Evolutionary conservation across 2,797 vertebrate species (phyloP), one percentile per base, ranked within the genome.

Genomic region (Neomorphus geoffroyi): DNA sequence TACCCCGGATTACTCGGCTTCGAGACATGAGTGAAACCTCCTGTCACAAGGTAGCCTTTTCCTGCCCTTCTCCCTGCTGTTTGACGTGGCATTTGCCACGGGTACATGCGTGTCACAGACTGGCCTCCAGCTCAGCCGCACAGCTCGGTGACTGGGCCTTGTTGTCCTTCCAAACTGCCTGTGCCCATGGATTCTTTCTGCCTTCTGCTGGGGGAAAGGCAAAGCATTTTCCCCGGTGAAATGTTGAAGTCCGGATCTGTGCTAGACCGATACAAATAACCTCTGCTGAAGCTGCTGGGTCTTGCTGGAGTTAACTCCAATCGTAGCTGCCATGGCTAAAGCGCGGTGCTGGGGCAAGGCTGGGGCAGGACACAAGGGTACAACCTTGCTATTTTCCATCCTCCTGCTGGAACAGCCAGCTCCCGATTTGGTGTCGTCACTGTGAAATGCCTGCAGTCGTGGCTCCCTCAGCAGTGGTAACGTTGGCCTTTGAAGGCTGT

Each of bases 31-130:
- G 96, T n/a, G 96, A 98, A 77, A 98, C 97, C 18, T 97, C 98
- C 11, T 95, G 98, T 91, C 98, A 98, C 80, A 99, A 98, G 98
- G 99, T 99, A 98, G n/a, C 13, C 24, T 28, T 80, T 65, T 77
- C 60, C 37, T 69, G 23, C 64, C 45, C 30, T n/a, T 62, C n/a
- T 17, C 30, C 26, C 45, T 27, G 48, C 51, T 60, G 18, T 35
- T 51, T 53, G 15, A 45, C 6, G 13, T n/a, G 23, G 23, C 48
- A 11, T 35, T 71, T 46, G 65, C 17, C 88, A 35, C 8, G n/a
- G 23, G 45, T 56, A 67, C 28, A 12, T 8, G 10, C 4, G 10
- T 28, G 23, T 45, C 33, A 45, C 72, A 11, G 15, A n/a, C 45
- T 75, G 39, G n/a, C 33, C 70, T 30, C 10, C 32, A 39, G 35